Conservation (phyloP, 2,888 invertebrate genomes). For the Antheraea yamamai region DNA sequence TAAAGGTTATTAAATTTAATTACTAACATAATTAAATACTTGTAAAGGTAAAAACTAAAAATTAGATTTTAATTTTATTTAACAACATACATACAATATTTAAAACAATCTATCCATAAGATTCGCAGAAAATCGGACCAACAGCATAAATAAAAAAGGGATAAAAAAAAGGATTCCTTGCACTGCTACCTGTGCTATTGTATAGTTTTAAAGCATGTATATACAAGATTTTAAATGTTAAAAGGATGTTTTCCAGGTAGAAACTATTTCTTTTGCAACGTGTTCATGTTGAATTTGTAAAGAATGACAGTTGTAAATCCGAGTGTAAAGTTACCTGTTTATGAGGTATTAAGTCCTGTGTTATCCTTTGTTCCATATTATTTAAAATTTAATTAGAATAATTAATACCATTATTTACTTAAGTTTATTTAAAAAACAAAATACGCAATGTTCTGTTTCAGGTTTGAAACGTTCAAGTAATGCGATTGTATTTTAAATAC, state of each 20-base stretch:
- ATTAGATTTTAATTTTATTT: background rate
- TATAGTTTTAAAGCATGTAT: background rate
- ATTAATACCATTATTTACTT: too few species aligned
- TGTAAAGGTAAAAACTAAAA: background rate
- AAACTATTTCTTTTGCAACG: background rate
- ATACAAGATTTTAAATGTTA: background rate
- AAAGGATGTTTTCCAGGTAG: slow-evolving; percentile 11
- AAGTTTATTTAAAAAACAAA: background rate
- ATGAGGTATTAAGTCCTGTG: background rate
- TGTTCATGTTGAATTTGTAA: background rate
- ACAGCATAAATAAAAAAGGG: background rate
- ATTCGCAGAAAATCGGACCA: background rate
- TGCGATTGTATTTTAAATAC: background rate
- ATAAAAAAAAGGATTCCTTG: background rate
- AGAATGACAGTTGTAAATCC: background rate
- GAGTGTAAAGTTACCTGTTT: background rate
- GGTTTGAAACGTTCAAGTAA: background rate
- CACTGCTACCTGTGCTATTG: background rate
- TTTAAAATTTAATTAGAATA: background rate
- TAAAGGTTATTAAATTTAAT: background rate
- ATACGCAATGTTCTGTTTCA: background rate
- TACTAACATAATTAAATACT: background rate
- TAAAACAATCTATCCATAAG: background rate
- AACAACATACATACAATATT: background rate
- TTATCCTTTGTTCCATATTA: background rate